A percentile compares a stretch with the other conserved stretches of the same genome.
Evolutionary conservation across 2,113 vertebrate species (phyloP).

Genomic region (Halcyon senegalensis): DNA sequence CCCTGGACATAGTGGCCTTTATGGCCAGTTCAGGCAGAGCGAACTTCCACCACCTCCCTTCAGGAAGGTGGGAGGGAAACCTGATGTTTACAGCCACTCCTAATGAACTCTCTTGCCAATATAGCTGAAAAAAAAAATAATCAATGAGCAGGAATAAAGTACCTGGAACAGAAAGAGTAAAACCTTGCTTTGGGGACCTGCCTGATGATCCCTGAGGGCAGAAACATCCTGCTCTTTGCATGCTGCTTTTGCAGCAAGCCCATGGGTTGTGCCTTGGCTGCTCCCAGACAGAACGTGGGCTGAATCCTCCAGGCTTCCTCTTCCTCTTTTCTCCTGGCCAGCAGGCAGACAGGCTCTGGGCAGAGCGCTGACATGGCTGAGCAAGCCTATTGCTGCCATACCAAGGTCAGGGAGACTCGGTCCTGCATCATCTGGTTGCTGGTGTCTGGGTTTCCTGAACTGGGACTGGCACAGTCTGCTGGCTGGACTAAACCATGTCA

Average conservation of each 20-base stretch:
- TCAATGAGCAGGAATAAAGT: not conserved
- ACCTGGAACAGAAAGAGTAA: not conserved
- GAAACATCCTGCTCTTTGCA: not conserved
- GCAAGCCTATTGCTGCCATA: not conserved
- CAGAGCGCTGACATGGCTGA: accelerated
- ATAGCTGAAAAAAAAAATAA: not conserved
- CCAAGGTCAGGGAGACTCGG: not conserved
- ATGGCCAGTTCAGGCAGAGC: not conserved
- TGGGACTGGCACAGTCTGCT: not conserved
- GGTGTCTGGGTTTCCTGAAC: not conserved
- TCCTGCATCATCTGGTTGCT: not conserved
- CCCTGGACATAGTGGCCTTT: not conserved
- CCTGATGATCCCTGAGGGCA: not conserved
- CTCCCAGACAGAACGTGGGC: not conserved
- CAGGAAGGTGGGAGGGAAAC: not conserved
- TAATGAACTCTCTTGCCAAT: not conserved
- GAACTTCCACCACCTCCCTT: not conserved
- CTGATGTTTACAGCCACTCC: not conserved
- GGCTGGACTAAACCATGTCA: not conserved
- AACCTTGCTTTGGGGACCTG: not conserved
- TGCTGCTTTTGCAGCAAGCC: not conserved
- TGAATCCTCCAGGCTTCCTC: not conserved
- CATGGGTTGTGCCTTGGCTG: not conserved
- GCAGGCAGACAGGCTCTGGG: not conserved
- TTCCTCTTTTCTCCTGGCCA: not conserved